These are phyloP conservation scores for Beroe forskalii DNA, from an alignment of 37 sponge, comb jelly and placozoan genomes.

Conservation along the genomic window DNA sequence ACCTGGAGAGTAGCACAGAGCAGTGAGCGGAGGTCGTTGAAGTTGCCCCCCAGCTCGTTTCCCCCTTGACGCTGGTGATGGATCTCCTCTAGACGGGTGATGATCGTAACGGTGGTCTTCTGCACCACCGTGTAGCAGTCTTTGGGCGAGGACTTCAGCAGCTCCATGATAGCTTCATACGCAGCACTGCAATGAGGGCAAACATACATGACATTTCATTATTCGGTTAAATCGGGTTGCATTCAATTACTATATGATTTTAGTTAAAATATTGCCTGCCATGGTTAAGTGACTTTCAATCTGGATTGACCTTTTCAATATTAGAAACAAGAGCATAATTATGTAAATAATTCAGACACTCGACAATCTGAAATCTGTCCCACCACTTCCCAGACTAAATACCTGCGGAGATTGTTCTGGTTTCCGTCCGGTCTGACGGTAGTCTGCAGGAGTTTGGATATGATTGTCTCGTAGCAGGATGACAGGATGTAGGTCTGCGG, in stretches of 20 bases:
- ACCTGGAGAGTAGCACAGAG: slow-evolving; percentile 94
- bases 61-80: slow-evolving; percentile 69
- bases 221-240: too few species aligned
- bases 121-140: slow-evolving; percentile 87
- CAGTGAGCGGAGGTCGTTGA: slow-evolving; percentile 84
- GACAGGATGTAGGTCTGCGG: slow-evolving; percentile 85
- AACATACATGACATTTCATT: too few species aligned
- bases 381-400: too few species aligned
- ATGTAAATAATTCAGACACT: too few species aligned
- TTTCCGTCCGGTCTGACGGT: slow-evolving; percentile 73
- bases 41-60: slow-evolving; percentile 70
- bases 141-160: slow-evolving; percentile 91
- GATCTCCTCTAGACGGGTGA: slow-evolving; percentile 75
- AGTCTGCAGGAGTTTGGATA: slow-evolving; percentile 75
- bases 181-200: slow-evolving; percentile 82
- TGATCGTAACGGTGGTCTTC: slow-evolving; percentile 75
- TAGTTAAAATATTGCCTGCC: too few species aligned
- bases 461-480: slow-evolving; percentile 70
- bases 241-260: too few species aligned
- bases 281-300: too few species aligned
- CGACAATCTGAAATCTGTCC: too few species aligned
- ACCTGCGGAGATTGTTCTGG: slow-evolving; percentile 57
- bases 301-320: too few species aligned
- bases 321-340: too few species aligned
- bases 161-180: slow-evolving; percentile 93